Evolutionary conservation across 2,113 vertebrate species (phyloP), one percentile per base, ranked within the genome.

Genomic region (Narcine bancroftii): DNA sequence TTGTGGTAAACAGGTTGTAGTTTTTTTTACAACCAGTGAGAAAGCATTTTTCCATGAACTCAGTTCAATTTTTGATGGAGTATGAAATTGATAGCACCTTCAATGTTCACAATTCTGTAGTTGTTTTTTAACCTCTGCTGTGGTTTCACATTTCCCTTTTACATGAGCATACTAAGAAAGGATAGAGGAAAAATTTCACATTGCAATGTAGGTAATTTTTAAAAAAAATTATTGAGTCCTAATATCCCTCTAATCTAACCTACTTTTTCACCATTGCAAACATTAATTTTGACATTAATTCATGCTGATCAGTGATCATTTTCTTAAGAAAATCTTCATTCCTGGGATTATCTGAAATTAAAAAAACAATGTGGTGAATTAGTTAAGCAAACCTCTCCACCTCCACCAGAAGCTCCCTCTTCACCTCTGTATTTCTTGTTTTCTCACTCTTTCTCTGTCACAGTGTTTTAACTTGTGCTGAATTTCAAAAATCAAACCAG

Each of bases 71-170:
- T 65, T 39, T 89, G 36, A 42, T 85, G 81, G 81, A 85, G 33
- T 85, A 66, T 89, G 85, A 65, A 89, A 42, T 89, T 89, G 60
- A 89, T 65, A 26, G 21, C 36, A 39, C 21, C 60, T 89, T 19
- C 60, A 89, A 21, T 66, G 56, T 17, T 65, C 39, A n/a, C 42
- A 65, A 21, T 89, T 9, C 60, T 63, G 85, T 65, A n/a, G 17
- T 4, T 65, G 85, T 39, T 66, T 26, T 56, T 89, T 24, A 19
- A 89, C 50, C 53, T 36, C 83, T 60, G 33, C 11, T 87, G 17
- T 87, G 6, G n/a, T 21, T 87, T 36, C 10, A 19, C 56, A 26
- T 47, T 45, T 79, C 76, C 39, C 76, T 60, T 60, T 0, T 17
- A 13, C 60, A 60, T 60, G n/a, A 36, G 33, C 33, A n/a, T 60